Evolutionary conservation across 2,888 invertebrate species (phyloP).

Genomic region (Xestia ashworthii): DNA sequence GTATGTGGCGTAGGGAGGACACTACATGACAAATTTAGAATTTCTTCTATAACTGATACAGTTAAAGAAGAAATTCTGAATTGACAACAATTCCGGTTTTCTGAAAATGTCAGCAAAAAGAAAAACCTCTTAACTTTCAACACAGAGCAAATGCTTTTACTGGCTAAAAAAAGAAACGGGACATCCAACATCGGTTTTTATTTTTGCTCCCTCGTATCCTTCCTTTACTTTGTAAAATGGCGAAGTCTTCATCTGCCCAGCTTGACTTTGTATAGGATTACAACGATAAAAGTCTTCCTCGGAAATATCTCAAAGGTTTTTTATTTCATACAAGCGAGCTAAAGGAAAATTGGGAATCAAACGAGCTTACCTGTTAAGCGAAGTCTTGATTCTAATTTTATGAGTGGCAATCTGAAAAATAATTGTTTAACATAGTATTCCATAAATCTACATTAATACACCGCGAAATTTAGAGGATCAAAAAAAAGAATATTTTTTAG

Average conservation of each 20-base stretch:
- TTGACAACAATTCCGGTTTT: background rate
- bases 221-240: conserved; percentile 72
- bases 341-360: too few relatives aligned
- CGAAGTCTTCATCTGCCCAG: conserved; percentile 65
- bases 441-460: too few relatives aligned
- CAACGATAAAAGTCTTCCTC: conserved; percentile 73
- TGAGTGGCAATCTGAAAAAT: too few relatives aligned
- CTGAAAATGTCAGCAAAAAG: conserved; percentile 15
- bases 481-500: too few relatives aligned
- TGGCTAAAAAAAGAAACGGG: conserved; percentile 40
- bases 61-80: background rate
- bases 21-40: background rate
- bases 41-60: background rate
- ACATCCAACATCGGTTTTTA: conserved; percentile 44
- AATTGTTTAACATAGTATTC: too few relatives aligned
- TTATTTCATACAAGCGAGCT: conserved; percentile 48
- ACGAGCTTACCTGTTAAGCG: too few relatives aligned
- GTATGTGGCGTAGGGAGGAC: background rate
- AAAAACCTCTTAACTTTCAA: conserved; percentile 27
- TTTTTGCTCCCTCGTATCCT: conserved; percentile 64
- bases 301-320: conserved; percentile 69
- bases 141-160: conserved; percentile 46
- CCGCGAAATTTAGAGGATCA: too few relatives aligned
- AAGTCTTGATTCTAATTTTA: too few relatives aligned
- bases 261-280: conserved; percentile 75